Base-by-base conservation (phyloP, 2,113 vertebrate species). In the Dicerorhinus sumatrensis region DNA sequence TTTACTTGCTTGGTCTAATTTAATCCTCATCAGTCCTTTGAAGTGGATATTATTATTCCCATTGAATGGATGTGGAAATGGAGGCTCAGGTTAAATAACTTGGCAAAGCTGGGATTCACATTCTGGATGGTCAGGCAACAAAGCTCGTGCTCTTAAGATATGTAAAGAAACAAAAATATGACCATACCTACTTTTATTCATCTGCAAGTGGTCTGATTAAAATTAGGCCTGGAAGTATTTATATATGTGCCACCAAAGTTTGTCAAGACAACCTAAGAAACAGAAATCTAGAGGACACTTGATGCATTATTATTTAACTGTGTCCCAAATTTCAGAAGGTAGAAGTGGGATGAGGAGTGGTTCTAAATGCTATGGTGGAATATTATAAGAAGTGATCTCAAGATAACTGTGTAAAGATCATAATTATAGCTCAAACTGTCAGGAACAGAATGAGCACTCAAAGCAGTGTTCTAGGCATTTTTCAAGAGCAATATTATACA, bases 151-250 rank as follows among this genome's bases (percentile, higher is more conserved):
- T 82, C 20, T 54, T 83, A 85, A 73, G 8, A 39, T 92, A 51
- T n/a, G 42, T 88, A 60, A 77, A 67, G 39, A 97, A 92, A 95
- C 31, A 88, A 56, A 83, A 65, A 82, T 63, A 77, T 62, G 20
- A 70, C 8, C 29, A 39, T 69, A 21, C 5, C 48, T 95, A 58
- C 14, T 83, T 86, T 65, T 75, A 79, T 84, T 92, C 27, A 79
- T 85, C 16, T 88, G 56, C 33, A 94, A 96, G 73, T 69, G 20
- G 36, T 84, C 62, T 81, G 39, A 25, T 89, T 96, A 85, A 97
- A 93, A 83, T 83, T 80, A 76, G 79, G 25, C 69, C 87, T 92
- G 25, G 29, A 81, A 60, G 42, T 31, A 42, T 93, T 77, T 91
- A 77, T 86, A 81, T 95, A 65, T 94, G 51, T 67, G 29, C 29